Conservation (phyloP, 2,113 vertebrate species). For the Cyanoramphus novaezelandiae region DNA sequence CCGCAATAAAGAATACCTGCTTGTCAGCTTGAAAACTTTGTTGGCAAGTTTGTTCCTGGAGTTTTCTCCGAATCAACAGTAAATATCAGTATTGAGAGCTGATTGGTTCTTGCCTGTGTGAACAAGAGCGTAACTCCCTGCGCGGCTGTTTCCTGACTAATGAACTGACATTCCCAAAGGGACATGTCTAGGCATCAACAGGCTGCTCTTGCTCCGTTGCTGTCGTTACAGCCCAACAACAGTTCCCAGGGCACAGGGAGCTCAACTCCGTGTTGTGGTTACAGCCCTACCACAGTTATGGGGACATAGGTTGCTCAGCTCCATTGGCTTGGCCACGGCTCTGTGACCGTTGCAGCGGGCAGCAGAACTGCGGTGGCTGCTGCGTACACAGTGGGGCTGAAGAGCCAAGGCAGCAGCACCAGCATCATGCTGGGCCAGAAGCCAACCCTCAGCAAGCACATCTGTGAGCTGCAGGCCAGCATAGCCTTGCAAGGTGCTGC, state of each 20-base stretch:
- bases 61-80: no score
- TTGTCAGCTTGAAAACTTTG: no score
- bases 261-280: no score
- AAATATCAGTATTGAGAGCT: not conserved
- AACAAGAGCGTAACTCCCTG: rapidly evolving
- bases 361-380: rapidly evolving
- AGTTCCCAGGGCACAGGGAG: no score
- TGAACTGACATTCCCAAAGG: not conserved
- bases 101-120: not conserved
- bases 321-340: not conserved
- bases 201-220: no score
- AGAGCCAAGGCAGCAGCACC: rapidly evolving
- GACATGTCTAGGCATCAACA: rapidly evolving
- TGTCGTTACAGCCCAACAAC: no score
- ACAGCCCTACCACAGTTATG: no score
- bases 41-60: no score
- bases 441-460: not conserved
- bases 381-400: rapidly evolving
- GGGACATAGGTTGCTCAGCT: no score
- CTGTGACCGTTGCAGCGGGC: not conserved
- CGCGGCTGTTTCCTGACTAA: not conserved
- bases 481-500: constrained; percentile 8
- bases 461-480: not conserved
- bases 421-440: rapidly evolving
- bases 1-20: no score